Evolutionary conservation across 2,113 vertebrate species (phyloP).

Genomic region (Callopanchax toddi): DNA sequence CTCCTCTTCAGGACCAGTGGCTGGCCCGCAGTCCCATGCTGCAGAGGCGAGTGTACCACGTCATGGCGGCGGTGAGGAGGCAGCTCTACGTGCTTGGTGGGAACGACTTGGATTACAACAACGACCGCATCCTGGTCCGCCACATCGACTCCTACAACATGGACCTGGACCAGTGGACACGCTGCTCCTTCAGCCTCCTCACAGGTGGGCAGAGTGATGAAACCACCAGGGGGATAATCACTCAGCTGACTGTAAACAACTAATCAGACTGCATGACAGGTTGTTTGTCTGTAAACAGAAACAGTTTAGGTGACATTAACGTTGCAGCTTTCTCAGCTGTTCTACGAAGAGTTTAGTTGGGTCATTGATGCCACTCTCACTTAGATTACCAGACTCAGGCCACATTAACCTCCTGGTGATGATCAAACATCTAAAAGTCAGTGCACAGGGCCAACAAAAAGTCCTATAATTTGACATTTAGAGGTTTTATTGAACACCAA

Average conservation of each 20-base stretch:
- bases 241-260: background rate
- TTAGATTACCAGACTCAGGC: no score
- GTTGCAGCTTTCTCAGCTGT: background rate
- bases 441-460: no score
- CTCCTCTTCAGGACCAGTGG: constrained; percentile 88
- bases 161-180: constrained; percentile 93
- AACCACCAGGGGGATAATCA: background rate
- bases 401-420: no score
- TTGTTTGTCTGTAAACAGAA: background rate
- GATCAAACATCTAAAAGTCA: no score
- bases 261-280: background rate
- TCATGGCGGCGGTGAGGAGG: constrained; percentile 93
- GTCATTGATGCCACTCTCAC: background rate
- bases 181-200: constrained; percentile 91
- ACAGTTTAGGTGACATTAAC: background rate
- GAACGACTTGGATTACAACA: constrained; percentile 97
- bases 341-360: no score
- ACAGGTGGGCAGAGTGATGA: constrained; percentile 81
- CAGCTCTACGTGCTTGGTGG: constrained; percentile 94
- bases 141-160: constrained; percentile 96
- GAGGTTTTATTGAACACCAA: no score
- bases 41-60: constrained; percentile 95
- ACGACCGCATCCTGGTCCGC: constrained; percentile 93
- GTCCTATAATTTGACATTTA: no score
- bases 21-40: constrained; percentile 91